These are phyloP conservation scores for Camptogramma bilineatum DNA, from an alignment of 2,888 invertebrate genomes.

Conservation along the genomic window DNA sequence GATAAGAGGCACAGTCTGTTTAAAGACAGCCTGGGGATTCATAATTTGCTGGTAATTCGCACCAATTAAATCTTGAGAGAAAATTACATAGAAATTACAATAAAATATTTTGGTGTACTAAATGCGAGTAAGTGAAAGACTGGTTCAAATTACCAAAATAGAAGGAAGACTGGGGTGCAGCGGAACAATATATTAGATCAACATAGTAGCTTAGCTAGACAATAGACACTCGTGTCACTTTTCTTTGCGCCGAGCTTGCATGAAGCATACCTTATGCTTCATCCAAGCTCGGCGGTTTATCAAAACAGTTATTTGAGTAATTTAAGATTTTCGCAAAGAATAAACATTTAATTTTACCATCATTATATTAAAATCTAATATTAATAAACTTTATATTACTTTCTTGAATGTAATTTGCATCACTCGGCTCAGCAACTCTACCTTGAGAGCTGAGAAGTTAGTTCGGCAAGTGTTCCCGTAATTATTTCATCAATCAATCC, in stretches of 20 bases:
- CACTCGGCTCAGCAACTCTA: not conserved
- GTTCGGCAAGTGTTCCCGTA: constrained; percentile 23
- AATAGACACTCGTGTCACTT: too few species aligned
- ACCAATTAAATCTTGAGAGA: constrained; percentile 12
- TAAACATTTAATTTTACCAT: too few species aligned
- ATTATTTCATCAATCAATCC: constrained; percentile 36
- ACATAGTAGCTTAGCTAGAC: too few species aligned
- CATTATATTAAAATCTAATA: too few species aligned
- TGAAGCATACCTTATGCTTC: too few species aligned
- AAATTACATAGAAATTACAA: not conserved
- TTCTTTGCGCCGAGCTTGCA: too few species aligned
- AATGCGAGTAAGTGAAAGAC: not conserved
- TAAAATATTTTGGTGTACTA: not conserved
- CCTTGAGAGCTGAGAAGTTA: constrained; percentile 2
- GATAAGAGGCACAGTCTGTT: constrained; percentile 19
- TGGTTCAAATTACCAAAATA: not conserved
- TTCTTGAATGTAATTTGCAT: not conserved
- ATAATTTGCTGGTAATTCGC: constrained; percentile 20
- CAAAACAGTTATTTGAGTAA: too few species aligned
- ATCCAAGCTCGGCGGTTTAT: too few species aligned
- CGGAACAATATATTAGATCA: too few species aligned
- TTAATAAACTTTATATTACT: not conserved
- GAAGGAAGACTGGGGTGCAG: not conserved
- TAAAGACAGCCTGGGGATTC: constrained; percentile 9
- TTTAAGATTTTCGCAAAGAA: too few species aligned